Conservation (phyloP, 2,888 invertebrate genomes). For the Cheilosia variabilis region DNA sequence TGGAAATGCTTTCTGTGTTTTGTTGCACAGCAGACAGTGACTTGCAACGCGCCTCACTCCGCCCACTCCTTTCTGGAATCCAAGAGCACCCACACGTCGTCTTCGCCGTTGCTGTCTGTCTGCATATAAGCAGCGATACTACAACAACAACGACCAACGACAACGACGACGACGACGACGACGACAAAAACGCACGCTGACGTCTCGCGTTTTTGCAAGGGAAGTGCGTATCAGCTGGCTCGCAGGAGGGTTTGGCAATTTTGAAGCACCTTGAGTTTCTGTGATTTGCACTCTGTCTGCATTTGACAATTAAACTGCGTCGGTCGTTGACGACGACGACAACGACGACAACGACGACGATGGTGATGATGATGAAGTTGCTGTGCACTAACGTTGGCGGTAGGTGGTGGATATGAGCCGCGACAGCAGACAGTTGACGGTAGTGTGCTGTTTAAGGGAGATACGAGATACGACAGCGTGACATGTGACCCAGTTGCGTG, state of each 20-base stretch:
- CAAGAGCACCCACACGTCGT: conserved; percentile 73
- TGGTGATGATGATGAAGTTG: conserved; percentile 73
- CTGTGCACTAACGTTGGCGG: conserved; percentile 59
- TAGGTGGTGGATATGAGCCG: conserved; percentile 70
- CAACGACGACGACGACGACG: neutral
- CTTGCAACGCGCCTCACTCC: conserved; percentile 69
- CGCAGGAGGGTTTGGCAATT: conserved; percentile 67
- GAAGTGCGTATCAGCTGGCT: conserved; percentile 73
- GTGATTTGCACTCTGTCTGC: conserved; percentile 59
- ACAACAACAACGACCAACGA: too few species aligned
- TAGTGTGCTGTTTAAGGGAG: conserved; percentile 47
- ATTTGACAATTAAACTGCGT: conserved; percentile 66
- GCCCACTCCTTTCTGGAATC: conserved; percentile 62
- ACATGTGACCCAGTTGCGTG: conserved; percentile 68
- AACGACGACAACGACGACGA: conserved; percentile 47
- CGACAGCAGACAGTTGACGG: conserved; percentile 67
- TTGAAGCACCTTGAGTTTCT: conserved; percentile 60
- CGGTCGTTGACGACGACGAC: conserved; percentile 44
- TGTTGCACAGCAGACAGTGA: conserved; percentile 53
- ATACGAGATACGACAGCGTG: conserved; percentile 43
- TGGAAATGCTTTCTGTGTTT: conserved; percentile 56
- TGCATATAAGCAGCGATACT: neutral
- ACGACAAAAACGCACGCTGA: conserved; percentile 63
- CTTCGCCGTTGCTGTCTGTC: conserved; percentile 11
- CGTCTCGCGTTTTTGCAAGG: conserved; percentile 59